Evolutionary conservation across 1,140 invertebrate genomes (phyloP), one percentile per base, ranked within the genome.

Genomic region (Varroa destructor): DNA sequence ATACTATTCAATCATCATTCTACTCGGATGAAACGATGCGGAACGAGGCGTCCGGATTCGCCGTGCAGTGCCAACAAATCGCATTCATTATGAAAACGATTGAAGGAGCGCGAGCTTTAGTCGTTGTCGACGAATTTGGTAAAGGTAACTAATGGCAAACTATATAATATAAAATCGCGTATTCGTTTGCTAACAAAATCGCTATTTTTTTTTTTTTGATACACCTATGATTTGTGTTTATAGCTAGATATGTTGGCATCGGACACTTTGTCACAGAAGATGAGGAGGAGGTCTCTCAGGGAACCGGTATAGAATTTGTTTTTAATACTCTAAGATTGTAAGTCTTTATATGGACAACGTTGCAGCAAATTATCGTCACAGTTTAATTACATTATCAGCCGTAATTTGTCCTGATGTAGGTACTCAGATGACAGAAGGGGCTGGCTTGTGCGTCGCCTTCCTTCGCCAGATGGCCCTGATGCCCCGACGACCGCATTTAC

Each of bases 111-210:
- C 61, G 61, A 40, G 61, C 61, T 25, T 46, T 67, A 2, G 36
- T 67, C 12, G 61, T 67, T 40, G 46, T 67, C 61, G 61, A 67
- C 37, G 61, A 67, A 40, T 67, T 67, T 37, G 61, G 61, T 1
- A 67, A 67, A 40, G 61, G 46, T 51, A 51, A 51, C 46, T 3
- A 3, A 51, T 8, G 8, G 46, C 46, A 51, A 51, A 3, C 25
- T 25, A 25, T 25, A 25, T 25, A 25, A 25, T 25, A 25, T 25
- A 25, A 25, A 25, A 25, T 25, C 25, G 25, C 25, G 25, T 25
- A 25, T 25, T 25, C 25, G 25, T 25, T 25, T 25, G 25, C 25
- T 25, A 25, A 25, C 25, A 25, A 25, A 25, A 25, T 25, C 25
- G 25, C 25, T 25, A 25, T 25, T 25, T 25, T 25, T 25, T 25